phyloP scores from a whole-genome alignment of 2,797 vertebrate genomes.

The Spinus olivaceus region DNA sequence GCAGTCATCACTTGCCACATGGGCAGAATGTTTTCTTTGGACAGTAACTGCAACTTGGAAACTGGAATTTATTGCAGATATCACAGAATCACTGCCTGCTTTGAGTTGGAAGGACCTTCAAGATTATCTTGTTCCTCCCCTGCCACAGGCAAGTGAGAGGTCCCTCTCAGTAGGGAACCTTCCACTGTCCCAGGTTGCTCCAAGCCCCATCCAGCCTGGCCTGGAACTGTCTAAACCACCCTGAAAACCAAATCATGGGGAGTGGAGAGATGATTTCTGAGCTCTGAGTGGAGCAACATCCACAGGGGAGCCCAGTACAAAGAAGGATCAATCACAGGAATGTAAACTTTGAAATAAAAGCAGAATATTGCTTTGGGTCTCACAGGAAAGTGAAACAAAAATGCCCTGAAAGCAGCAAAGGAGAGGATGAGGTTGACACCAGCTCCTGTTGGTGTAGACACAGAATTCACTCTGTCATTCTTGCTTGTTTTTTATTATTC shows the following conservation, averaged over 20 bases:
- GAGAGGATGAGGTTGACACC: neutral
- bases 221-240: neutral
- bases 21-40: neutral
- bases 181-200: neutral
- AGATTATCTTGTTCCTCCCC: no score
- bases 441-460: neutral
- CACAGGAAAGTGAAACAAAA: neutral
- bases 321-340: neutral
- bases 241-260: neutral
- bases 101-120: neutral
- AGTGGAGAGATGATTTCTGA: neutral
- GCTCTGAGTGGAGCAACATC: neutral
- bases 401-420: neutral
- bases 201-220: neutral
- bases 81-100: neutral
- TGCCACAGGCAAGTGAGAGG: neutral
- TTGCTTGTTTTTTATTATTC: neutral
- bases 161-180: neutral
- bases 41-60: neutral
- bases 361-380: neutral
- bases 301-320: neutral
- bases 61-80: neutral
- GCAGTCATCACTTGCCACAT: neutral
- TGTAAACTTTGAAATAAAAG: neutral
- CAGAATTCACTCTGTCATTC: neutral